phyloP scores from a whole-genome alignment of 2,113 vertebrate species.

The Toxotes chatareus region DNA sequence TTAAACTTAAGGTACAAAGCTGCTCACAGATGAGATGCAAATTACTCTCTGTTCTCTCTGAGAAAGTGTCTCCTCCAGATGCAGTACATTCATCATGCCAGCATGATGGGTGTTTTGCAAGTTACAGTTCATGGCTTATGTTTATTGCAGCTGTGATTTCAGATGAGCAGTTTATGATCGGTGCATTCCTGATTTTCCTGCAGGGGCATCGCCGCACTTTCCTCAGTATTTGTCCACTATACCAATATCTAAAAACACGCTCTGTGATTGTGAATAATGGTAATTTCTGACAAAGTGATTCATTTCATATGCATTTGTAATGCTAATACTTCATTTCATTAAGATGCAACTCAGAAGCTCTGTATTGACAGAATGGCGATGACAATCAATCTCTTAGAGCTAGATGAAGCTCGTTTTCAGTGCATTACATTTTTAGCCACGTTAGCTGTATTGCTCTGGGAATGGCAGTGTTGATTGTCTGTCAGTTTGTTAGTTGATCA shows the following conservation, averaged over 20 bases:
- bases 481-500: background rate
- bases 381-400: background rate
- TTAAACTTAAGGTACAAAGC: constrained; percentile 22
- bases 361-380: background rate
- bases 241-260: constrained; percentile 6
- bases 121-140: background rate
- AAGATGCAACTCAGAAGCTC: background rate
- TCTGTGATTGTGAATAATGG: background rate
- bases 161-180: constrained; percentile 31
- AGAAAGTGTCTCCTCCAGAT: background rate
- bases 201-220: background rate
- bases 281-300: background rate
- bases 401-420: background rate
- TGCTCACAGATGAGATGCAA: constrained; percentile 3
- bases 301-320: background rate
- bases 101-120: constrained; percentile 34
- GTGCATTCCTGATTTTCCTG: constrained; percentile 31
- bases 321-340: background rate
- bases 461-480: background rate
- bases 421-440: background rate
- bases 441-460: background rate
- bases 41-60: background rate
- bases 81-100: constrained; percentile 33
- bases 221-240: background rate
- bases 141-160: constrained; percentile 45